Conservation (phyloP, 1,140 invertebrate species). For the Pristionchus pacificus region DNA sequence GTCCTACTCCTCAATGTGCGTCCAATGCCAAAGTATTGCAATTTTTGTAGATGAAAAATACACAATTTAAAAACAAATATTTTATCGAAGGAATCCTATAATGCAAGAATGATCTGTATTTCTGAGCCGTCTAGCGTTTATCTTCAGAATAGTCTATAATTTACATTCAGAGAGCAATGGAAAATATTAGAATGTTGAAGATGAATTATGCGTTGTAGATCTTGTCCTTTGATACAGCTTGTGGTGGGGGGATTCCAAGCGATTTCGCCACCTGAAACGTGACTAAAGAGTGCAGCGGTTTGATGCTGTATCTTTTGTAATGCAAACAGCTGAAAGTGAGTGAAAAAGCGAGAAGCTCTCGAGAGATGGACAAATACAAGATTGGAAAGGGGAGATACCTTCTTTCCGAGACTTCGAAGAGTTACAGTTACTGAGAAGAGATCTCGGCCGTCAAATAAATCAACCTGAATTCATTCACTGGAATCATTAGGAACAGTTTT, state of each 20-base stretch:
- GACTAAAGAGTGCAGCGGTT: not conserved
- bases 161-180: no score
- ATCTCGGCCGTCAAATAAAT: conserved; percentile 89
- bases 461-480: conserved; percentile 64
- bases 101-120: no score
- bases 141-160: no score
- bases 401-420: conserved; percentile 83
- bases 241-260: conserved; percentile 29
- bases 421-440: conserved; percentile 89
- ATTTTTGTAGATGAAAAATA: no score
- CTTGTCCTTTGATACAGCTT: conserved; percentile 37
- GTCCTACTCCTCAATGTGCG: no score
- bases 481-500: conserved; percentile 73
- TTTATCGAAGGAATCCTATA: no score
- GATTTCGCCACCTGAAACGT: conserved; percentile 31
- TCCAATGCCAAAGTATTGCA: no score
- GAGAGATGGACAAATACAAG: not conserved
- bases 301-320: not conserved
- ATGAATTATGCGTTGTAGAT: conserved; percentile 32
- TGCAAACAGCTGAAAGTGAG: conserved; percentile 10
- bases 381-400: conserved; percentile 66
- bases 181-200: no score
- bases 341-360: conserved; percentile 6
- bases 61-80: no score
- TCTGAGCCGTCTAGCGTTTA: no score